Conservation (phyloP, 2,113 vertebrate species). For the Nyctibius bracteatus region DNA sequence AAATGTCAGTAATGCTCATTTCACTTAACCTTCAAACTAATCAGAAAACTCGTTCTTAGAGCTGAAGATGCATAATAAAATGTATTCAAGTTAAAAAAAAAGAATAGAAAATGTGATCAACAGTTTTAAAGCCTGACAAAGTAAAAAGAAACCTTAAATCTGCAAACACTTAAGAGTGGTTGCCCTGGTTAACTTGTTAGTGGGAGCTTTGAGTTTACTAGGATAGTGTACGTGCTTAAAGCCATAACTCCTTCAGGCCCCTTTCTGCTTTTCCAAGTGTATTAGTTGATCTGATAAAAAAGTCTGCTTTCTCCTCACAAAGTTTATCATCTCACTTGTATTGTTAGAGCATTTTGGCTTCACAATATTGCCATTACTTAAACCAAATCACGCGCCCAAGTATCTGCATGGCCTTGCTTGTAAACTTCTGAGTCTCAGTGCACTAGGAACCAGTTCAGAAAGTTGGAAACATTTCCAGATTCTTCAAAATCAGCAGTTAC, state of each 20-base stretch:
- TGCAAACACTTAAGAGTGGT: not conserved
- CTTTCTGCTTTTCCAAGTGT: not conserved
- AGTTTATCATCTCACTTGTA: not conserved
- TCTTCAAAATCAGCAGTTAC: constrained; percentile 62
- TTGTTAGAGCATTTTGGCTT: not conserved
- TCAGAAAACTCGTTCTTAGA: not conserved
- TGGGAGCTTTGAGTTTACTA: not conserved
- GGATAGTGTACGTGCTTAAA: not conserved
- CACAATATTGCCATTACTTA: not conserved
- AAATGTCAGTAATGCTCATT: not conserved
- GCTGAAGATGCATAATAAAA: not conserved
- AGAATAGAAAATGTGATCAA: not conserved
- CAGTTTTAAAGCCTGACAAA: not conserved
- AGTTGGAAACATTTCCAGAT: constrained; percentile 52
- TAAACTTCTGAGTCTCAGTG: not conserved
- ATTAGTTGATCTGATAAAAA: not conserved
- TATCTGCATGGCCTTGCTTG: not conserved
- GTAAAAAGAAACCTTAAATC: not conserved
- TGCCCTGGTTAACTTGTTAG: not conserved
- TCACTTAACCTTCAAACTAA: constrained; percentile 8
- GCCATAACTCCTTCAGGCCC: not conserved
- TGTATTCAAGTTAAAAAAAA: not conserved
- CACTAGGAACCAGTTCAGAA: constrained; percentile 12
- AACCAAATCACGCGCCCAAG: not conserved
- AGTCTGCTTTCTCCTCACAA: not conserved